phyloP scores from a whole-genome alignment of 2,113 vertebrate species.

The Helogale parvula region DNA sequence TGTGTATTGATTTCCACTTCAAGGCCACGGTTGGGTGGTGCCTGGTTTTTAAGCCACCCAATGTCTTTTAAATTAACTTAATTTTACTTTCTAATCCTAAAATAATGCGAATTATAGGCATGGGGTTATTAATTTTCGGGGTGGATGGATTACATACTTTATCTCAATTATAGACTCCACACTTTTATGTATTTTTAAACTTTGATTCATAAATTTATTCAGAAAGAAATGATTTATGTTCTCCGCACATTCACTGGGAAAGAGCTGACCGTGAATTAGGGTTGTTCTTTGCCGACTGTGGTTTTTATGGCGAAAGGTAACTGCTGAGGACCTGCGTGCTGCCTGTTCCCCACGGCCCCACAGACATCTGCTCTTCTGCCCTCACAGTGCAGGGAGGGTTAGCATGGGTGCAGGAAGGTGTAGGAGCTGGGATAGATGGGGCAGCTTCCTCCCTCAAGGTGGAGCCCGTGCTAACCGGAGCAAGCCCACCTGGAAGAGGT shows the following conservation, averaged over 20 bases:
- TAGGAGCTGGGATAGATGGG: background rate
- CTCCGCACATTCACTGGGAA: background rate
- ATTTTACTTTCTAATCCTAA: conserved; percentile 35
- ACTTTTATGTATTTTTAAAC: conserved; percentile 1
- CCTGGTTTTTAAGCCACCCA: background rate
- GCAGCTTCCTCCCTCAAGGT: background rate
- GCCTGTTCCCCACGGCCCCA: background rate
- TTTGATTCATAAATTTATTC: conserved; percentile 21
- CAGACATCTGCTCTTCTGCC: background rate
- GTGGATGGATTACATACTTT: background rate
- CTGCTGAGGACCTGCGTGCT: background rate
- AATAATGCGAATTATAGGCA: background rate
- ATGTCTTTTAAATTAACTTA: conserved; percentile 9
- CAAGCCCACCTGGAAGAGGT: background rate
- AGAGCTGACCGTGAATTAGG: background rate
- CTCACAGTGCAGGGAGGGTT: background rate
- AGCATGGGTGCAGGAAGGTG: background rate
- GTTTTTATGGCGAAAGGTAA: background rate
- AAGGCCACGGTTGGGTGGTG: background rate
- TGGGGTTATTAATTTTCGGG: conserved; percentile 20
- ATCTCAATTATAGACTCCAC: background rate
- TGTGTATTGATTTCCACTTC: conserved; percentile 7
- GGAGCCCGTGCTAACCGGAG: background rate
- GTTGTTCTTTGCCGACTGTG: background rate
- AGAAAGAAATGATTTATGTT: conserved; percentile 15